Evolutionary conservation across 2,113 vertebrate genomes (phyloP).

Genomic region (Scopus umbretta): DNA sequence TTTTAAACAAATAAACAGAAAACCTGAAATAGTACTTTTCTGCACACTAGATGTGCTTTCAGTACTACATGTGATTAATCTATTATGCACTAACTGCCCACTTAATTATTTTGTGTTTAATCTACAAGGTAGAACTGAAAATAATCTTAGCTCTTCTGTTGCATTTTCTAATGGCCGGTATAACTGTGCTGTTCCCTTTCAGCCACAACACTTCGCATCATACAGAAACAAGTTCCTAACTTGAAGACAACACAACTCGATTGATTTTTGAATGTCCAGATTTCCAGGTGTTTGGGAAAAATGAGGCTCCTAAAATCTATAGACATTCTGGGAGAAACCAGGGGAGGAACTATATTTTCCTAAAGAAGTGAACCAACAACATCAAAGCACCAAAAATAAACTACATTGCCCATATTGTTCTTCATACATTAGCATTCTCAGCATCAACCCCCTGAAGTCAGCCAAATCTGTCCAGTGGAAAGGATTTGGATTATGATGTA

Average conservation of each 20-base stretch:
- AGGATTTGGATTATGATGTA: conserved; percentile 70
- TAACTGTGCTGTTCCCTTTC: not conserved
- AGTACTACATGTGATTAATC: not conserved
- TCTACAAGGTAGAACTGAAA: not conserved
- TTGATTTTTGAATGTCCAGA: not conserved
- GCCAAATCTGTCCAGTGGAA: conserved; percentile 11
- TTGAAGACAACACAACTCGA: not conserved
- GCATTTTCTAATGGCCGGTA: not conserved
- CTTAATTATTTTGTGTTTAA: not conserved
- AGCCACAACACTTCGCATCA: not conserved
- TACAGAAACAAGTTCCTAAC: not conserved
- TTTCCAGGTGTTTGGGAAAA: not conserved
- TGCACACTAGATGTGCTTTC: not conserved
- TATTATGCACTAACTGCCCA: not conserved
- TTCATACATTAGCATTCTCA: not conserved
- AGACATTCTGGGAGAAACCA: not conserved
- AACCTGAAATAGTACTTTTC: not conserved
- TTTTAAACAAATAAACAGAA: not conserved
- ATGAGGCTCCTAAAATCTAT: not conserved
- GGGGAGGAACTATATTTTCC: not conserved
- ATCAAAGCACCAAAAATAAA: not conserved
- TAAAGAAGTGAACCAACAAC: not conserved
- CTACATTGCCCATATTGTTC: not conserved
- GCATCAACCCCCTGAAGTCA: not conserved
- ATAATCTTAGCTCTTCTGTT: not conserved